Conservation (phyloP, 2,888 invertebrate species). For the Glaucopsyche alexis region DNA sequence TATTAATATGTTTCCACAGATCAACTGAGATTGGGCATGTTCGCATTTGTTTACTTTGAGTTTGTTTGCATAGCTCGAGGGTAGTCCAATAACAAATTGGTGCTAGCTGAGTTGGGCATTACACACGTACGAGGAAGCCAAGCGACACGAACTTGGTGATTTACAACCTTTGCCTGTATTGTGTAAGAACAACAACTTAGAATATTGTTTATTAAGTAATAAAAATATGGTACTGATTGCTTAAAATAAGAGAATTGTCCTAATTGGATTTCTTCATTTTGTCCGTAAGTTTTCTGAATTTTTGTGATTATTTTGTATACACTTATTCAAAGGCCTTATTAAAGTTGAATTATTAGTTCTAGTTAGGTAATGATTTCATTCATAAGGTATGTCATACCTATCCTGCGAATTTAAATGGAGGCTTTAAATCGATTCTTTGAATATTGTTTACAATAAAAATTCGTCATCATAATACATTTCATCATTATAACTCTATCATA, state of each 20-base stretch:
- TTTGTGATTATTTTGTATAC: too few relatives aligned
- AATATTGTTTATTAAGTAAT: constrained; percentile 7
- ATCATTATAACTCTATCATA: constrained; percentile 14
- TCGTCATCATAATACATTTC: background rate
- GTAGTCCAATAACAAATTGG: constrained; percentile 80
- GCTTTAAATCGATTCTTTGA: too few relatives aligned
- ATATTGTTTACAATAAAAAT: background rate
- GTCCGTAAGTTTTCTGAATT: too few relatives aligned
- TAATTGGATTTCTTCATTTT: too few relatives aligned
- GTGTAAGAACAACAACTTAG: constrained; percentile 28
- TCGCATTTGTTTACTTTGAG: constrained; percentile 72
- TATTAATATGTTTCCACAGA: constrained; percentile 43
- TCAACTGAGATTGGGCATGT: constrained; percentile 55
- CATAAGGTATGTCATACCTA: too few relatives aligned
- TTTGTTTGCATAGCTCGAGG: constrained; percentile 77
- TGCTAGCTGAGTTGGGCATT: constrained; percentile 70
- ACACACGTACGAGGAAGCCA: constrained; percentile 75
- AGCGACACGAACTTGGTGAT: constrained; percentile 70
- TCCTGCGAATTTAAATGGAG: too few relatives aligned
- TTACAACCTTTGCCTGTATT: constrained; percentile 53
- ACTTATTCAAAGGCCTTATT: too few relatives aligned
- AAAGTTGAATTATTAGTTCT: too few relatives aligned
- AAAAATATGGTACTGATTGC: background rate
- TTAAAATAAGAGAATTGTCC: too few relatives aligned
- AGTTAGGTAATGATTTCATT: too few relatives aligned